Base-by-base conservation (phyloP, 2,797 vertebrate species). In the Epinephelus awoara region DNA sequence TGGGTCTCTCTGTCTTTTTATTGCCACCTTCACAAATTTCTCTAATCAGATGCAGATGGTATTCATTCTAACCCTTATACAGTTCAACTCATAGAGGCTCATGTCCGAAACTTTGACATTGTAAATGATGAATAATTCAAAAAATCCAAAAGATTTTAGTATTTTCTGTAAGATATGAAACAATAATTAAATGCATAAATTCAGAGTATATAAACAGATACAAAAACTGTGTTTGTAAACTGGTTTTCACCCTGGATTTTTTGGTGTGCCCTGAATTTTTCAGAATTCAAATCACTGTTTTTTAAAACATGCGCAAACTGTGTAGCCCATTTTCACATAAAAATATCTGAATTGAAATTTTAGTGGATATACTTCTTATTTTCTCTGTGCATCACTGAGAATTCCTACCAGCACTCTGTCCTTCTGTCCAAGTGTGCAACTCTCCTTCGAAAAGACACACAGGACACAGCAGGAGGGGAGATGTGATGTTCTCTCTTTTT, bases 391-490 rank as follows among this genome's bases (percentile, higher is more conserved):
- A 59, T 66, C 49, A 23, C 12, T 68, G 14, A 76, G 80, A 82
- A 58, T 70, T 46, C 86, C 65, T 51, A 27, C n/a, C 58, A 78
- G 38, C 62, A 21, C 69, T 63, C 50, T 71, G 65, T 89, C 80
- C 59, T 88, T 73, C 52, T 84, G 67, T 81, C 74, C 63, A 72
- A 82, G 81, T 87, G 83, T 85, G 75, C 52, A 77, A 75, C 61
- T 89, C 77, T 79, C 78, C 40, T 91, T 84, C 79, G 63, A 89
- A 85, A 89, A 93, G 90, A 84, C 92, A 81, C 79, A 80, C 78
- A 90, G 90, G 87, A 87, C 92, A 87, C 90, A 92, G 91, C 82
- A 72, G 91, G 91, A 46, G 81, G 80, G 50, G 72, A 81, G 72
- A 74, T 77, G 80, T 76, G 82, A 82, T 89, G 80, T 68, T 72